Base-by-base conservation (phyloP, 2,113 vertebrate species). In the Gasterosteus aculeatus region DNA sequence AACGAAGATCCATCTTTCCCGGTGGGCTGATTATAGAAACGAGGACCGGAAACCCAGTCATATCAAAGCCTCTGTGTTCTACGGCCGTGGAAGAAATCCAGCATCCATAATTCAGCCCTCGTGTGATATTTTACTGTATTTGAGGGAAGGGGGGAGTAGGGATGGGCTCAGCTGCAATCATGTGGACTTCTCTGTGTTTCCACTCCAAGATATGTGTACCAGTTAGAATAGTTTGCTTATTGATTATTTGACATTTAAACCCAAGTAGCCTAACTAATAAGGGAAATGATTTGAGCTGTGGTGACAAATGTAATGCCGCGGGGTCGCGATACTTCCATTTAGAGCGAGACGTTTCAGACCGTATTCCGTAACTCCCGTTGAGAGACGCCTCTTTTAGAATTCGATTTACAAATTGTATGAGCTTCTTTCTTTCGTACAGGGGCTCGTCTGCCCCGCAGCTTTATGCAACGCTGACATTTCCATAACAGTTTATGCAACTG, bases 391-490 rank as follows among this genome's bases (percentile, higher is more conserved):
- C 10, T 69, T 80, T 63, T 72, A 65, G 18, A 87, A 85, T 86
- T 83, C 53, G 73, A 87, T 81, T 80, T 80, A 72, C 78, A 75
- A 74, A 82, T 87, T 81, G 83, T 57, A 73, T 81, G 87, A 80
- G 74, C 38, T 65, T 64, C 58, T 46, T 63, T 16, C 44, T 46
- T 63, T 16, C 44, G 58, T 58, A 84, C 76, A 82, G 73, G 72
- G 53, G 46, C 39, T 72, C 47, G 63, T 80, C 74, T 87, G 81
- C 85, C 2, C 49, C 66, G 72, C 42, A 62, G 51, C 49, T 87
- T 88, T 87, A 83, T 80, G 72, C 31, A 88, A 87, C 11, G 10
- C 59, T 51, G 58, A 14, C 66, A 59, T 78, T 75, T 80, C 62
- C 26, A 71, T 76, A 75, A 85, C 77, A 19, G 72, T 85, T 81